Evolutionary conservation across 2,888 invertebrate genomes (phyloP).

Genomic region (Amiota minor): DNA sequence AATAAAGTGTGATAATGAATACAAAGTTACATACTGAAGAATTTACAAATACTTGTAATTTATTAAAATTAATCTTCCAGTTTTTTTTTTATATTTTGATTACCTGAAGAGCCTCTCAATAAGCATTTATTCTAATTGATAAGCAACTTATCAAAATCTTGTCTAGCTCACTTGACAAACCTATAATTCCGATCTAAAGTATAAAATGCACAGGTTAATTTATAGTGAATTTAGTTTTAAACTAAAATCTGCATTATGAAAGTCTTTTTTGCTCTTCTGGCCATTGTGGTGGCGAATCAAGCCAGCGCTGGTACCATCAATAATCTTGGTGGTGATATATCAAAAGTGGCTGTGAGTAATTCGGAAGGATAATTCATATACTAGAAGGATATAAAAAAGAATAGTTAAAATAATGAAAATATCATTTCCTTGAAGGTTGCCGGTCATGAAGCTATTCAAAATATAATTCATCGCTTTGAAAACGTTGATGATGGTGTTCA

Average conservation of each 20-base stretch:
- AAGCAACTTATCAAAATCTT: too few relatives aligned
- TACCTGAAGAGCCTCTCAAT: too few relatives aligned
- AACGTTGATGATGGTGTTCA: not conserved
- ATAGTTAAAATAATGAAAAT: not conserved
- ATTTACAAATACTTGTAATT: too few relatives aligned
- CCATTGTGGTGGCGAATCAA: conserved; percentile 33
- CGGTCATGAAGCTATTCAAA: conserved; percentile 8
- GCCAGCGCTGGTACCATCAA: conserved; percentile 37
- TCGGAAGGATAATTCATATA: not conserved
- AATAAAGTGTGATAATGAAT: too few relatives aligned
- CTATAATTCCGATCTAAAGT: too few relatives aligned
- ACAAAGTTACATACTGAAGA: too few relatives aligned
- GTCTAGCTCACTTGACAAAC: too few relatives aligned
- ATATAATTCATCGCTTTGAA: not conserved
- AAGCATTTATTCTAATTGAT: too few relatives aligned
- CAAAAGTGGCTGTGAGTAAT: not conserved
- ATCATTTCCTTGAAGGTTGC: not conserved
- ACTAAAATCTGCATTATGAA: conserved; percentile 43
- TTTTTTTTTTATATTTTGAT: too few relatives aligned
- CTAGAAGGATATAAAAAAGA: not conserved
- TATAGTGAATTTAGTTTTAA: not conserved
- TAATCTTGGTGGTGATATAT: not conserved
- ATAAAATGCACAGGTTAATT: too few relatives aligned
- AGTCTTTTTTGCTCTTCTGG: conserved; percentile 37
- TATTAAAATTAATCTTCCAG: too few relatives aligned